phyloP scores from a whole-genome alignment of 2,797 vertebrate species.

The Sebastes steindachneri region DNA sequence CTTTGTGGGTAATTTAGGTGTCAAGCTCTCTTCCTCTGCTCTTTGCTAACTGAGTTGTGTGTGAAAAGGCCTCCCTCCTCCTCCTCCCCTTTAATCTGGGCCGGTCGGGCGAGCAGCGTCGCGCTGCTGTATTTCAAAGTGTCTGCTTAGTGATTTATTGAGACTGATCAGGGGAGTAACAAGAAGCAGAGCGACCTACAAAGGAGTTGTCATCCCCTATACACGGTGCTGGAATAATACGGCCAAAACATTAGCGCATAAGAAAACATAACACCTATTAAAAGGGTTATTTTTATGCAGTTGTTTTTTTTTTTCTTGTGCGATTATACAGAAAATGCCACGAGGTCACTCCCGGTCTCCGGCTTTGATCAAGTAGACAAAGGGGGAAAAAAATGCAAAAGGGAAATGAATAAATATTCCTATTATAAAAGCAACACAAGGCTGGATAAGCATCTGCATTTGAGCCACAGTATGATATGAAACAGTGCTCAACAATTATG shows the following conservation, averaged over 20 bases:
- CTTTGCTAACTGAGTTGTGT: conserved; percentile 49
- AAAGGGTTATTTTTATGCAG: background rate
- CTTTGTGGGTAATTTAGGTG: conserved; percentile 74
- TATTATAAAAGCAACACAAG: background rate
- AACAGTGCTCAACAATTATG: background rate
- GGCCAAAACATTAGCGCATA: background rate
- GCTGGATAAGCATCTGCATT: conserved; percentile 1
- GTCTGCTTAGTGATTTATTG: conserved; percentile 55
- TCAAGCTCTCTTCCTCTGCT: conserved; percentile 54
- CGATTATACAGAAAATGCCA: conserved; percentile 5
- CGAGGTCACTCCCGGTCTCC: conserved; percentile 1
- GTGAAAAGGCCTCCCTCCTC: conserved; percentile 20
- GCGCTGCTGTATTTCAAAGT: conserved; percentile 42
- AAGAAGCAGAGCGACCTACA: conserved; percentile 45
- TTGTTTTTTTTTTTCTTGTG: background rate
- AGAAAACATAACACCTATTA: background rate
- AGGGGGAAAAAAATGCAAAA: background rate
- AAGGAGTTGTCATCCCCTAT: background rate
- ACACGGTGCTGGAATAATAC: background rate
- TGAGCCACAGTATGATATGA: background rate
- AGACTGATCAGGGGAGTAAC: conserved; percentile 33
- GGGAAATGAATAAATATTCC: conserved; percentile 17
- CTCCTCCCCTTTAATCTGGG: conserved; percentile 47
- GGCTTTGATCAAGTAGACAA: conserved; percentile 20
- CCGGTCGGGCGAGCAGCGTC: conserved; percentile 10